Evolutionary conservation across 2,888 invertebrate species (phyloP).

Genomic region (Netelia melanura): DNA sequence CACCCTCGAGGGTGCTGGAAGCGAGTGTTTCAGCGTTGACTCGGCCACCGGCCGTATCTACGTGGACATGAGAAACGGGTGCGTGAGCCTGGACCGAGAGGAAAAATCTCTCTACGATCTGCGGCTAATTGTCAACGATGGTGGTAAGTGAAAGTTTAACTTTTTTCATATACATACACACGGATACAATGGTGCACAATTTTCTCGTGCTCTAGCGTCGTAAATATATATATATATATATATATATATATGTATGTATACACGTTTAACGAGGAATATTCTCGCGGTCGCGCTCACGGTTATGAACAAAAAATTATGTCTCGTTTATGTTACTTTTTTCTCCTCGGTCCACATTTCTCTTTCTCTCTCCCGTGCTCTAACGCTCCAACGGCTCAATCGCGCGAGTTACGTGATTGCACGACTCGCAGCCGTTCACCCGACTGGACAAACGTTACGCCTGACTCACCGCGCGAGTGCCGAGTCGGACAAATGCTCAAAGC

Average conservation of each 20-base stretch:
- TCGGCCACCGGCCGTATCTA: slow-evolving; percentile 88
- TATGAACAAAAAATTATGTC: too few relatives aligned
- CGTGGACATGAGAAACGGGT: slow-evolving; percentile 85
- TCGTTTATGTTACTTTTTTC: slow-evolving; percentile 3
- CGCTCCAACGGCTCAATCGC: slow-evolving; percentile 19
- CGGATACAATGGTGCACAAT: slow-evolving; percentile 4
- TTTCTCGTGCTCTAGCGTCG: slow-evolving; percentile 9
- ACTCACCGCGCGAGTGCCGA: slow-evolving; percentile 24
- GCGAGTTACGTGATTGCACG: slow-evolving; percentile 46
- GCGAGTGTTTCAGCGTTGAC: slow-evolving; percentile 90
- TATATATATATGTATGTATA: too few relatives aligned
- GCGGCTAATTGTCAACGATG: slow-evolving; percentile 91
- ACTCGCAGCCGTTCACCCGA: slow-evolving; percentile 54
- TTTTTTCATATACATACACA: not conserved
- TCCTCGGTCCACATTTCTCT: slow-evolving; percentile 21
- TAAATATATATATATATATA: not conserved
- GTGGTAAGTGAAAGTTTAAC: slow-evolving; percentile 79
- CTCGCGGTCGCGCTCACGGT: too few relatives aligned
- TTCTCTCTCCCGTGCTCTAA: not conserved
- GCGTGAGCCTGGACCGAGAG: slow-evolving; percentile 90
- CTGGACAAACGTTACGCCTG: slow-evolving; percentile 60
- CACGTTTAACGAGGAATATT: too few relatives aligned
- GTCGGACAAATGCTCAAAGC: slow-evolving; percentile 18
- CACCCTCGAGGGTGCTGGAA: slow-evolving; percentile 90
- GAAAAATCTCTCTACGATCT: slow-evolving; percentile 89